Base-by-base conservation (phyloP, 1,140 invertebrate species). In the Drosophila rufa region DNA sequence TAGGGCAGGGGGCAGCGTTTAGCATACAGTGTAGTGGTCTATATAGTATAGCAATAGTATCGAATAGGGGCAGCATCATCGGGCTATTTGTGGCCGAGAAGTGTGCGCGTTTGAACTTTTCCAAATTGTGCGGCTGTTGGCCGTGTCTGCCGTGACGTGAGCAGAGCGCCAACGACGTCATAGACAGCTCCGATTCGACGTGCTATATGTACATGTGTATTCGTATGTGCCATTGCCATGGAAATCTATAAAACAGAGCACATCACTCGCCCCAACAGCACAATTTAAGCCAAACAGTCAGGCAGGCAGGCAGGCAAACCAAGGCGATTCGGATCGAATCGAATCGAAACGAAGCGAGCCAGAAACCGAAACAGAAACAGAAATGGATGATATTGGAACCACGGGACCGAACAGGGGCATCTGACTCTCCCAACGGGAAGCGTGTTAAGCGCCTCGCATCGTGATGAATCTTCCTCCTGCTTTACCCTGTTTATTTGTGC, bases 91-190 rank as follows among this genome's bases (percentile, higher is more conserved):
- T 56, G 84, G 76, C 83, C 62, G 27, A 74, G 65, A 86, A 86
- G 83, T 86, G 84, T 89, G 84, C 74, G 78, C 78, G 75, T 75
- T 89, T 89, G 69, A 89, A 89, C 84, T 84, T 84, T 84, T 73
- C 57, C 67, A 70, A 83, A 83, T 81, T 77, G 62, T 68, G 51
- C 60, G 65, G 65, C 64, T 45, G 48, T 58, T 73, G 53, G 64
- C 69, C 69, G 60, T 77, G 78, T 60, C 79, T 69, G 81, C 46
- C 56, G 68, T 83, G 80, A 83, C 80, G 80, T 80, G 65, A 83
- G 78, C 50, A 60, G 48, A 80, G 60, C 61, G 61, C 69, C 78
- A 82, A 77, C 82, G 67, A 76, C 79, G 79, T 77, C 79, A 83
- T 64, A 75, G 57, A 78, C 75, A 65, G 64, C 56, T 61, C 42